Conservation (phyloP, 2,888 invertebrate species). For the Lagria hirta region DNA sequence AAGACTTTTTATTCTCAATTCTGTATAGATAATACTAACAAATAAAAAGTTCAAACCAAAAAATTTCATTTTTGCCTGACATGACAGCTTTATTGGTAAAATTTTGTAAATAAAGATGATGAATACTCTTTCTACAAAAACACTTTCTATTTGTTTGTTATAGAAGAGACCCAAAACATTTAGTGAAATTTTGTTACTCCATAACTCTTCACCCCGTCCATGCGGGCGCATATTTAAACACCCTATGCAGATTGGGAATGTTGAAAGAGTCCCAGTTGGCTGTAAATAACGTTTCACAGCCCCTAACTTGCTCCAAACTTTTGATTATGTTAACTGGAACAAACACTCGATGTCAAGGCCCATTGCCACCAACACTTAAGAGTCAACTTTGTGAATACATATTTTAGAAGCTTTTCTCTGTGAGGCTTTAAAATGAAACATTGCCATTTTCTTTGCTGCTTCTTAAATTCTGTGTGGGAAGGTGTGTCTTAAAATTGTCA, state of each 20-base stretch:
- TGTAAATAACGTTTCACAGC: conserved; percentile 36
- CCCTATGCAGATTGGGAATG: conserved; percentile 38
- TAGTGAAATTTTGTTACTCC: too few species aligned
- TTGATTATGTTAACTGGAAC: conserved; percentile 46
- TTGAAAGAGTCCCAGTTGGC: conserved; percentile 34
- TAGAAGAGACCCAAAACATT: too few species aligned
- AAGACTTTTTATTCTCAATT: too few species aligned
- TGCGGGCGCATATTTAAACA: conserved; percentile 21
- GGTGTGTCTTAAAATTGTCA: conserved; percentile 4
- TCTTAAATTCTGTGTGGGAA: neutral
- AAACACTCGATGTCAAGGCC: conserved; percentile 40
- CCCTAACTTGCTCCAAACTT: conserved; percentile 40
- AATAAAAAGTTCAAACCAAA: too few species aligned
- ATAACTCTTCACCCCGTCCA: too few species aligned
- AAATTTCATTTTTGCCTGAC: too few species aligned
- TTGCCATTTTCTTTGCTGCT: neutral
- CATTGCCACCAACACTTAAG: conserved; percentile 33
- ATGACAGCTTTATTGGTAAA: too few species aligned
- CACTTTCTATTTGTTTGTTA: too few species aligned
- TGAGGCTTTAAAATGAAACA: too few species aligned
- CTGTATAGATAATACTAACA: too few species aligned
- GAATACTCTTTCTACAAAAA: too few species aligned
- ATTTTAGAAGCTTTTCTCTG: conserved; percentile 15
- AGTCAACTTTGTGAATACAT: conserved; percentile 34
- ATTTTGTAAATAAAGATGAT: too few species aligned